These are phyloP conservation scores for Psettodes erumei DNA, from an alignment of 2,113 vertebrate genomes.

Conservation along the genomic window DNA sequence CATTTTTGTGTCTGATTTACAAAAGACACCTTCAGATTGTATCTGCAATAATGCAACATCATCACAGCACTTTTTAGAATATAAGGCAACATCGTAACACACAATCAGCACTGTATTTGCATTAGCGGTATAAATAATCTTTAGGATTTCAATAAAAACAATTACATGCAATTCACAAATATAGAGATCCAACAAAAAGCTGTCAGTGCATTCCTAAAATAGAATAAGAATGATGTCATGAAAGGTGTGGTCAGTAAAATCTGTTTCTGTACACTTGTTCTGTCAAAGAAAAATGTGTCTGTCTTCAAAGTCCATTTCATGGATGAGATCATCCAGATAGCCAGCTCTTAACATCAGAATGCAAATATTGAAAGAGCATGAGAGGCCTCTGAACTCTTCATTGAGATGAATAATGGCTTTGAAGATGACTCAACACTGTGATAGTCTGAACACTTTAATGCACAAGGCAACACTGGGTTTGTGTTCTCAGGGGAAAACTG, in stretches of 20 bases:
- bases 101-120: slow-evolving; percentile 50
- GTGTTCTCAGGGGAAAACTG: slow-evolving; percentile 18
- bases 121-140: slow-evolving; percentile 64
- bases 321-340: slow-evolving; percentile 32
- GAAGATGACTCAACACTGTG: slow-evolving; percentile 45
- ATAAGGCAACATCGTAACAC: slow-evolving; percentile 63
- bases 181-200: slow-evolving; percentile 59
- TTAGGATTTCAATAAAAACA: slow-evolving; percentile 59
- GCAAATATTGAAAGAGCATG: slow-evolving; percentile 21
- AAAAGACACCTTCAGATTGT: slow-evolving; percentile 51
- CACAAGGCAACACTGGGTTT: slow-evolving; percentile 49
- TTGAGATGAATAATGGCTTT: slow-evolving; percentile 30
- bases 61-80: slow-evolving; percentile 48
- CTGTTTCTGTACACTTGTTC: slow-evolving; percentile 46
- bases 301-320: slow-evolving; percentile 40
- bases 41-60: slow-evolving; percentile 54
- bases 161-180: slow-evolving; percentile 50
- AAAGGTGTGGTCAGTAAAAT: slow-evolving; percentile 39
- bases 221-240: slow-evolving; percentile 50
- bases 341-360: slow-evolving; percentile 32
- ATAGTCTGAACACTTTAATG: slow-evolving; percentile 44
- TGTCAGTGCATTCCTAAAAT: slow-evolving; percentile 53
- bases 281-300: slow-evolving; percentile 25
- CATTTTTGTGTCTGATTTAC: slow-evolving; percentile 45
- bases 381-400: slow-evolving; percentile 35